Base-by-base conservation (phyloP, 2,797 vertebrate genomes). In the Mormyrops attenuatus region DNA sequence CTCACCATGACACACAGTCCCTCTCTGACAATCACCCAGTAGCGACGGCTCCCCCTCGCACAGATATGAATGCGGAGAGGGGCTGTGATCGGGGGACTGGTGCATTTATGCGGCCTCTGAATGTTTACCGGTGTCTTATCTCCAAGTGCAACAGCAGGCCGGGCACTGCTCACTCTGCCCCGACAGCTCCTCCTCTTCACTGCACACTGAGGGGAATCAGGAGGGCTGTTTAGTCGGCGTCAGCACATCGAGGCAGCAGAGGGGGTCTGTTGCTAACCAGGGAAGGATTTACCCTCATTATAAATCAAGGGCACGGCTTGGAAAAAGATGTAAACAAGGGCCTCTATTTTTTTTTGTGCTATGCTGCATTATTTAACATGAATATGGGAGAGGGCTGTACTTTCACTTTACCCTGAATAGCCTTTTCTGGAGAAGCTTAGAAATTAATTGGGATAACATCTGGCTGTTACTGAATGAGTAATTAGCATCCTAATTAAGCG, bases 51-150 rank as follows among this genome's bases (percentile, higher is more conserved):
- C 93, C 92, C 91, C 90, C 89, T 93, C 38, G 91, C 90, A 92
- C 90, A 93, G 93, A 94, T 93, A 92, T 94, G 94, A 95, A 92
- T 41, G 92, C 91, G 13, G 22, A 44, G 92, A 92, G 91, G 49
- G 53, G 85, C 94, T 88, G 92, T 91, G 94, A 95, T 94, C 93
- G 93, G 93, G 93, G 91, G 91, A 92, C 92, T 91, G 91, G 91
- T 93, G 93, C 90, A 90, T 92, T 94, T 93, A 93, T 94, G 94
- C 93, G 88, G 88, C 90, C 92, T 92, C 92, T 66, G 89, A 90
- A 9, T 92, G 92, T 94, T 95, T 94, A 91, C 90, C 82, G 55
- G 52, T 50, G 88, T 91, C 91, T 94, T 94, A 95, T 94, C 94
- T 69, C 90, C 90, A 88, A 90, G 92, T 90, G 89, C 93, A 92